Conservation (phyloP, 2,113 vertebrate genomes). For the Odobenus rosmarus region DNA sequence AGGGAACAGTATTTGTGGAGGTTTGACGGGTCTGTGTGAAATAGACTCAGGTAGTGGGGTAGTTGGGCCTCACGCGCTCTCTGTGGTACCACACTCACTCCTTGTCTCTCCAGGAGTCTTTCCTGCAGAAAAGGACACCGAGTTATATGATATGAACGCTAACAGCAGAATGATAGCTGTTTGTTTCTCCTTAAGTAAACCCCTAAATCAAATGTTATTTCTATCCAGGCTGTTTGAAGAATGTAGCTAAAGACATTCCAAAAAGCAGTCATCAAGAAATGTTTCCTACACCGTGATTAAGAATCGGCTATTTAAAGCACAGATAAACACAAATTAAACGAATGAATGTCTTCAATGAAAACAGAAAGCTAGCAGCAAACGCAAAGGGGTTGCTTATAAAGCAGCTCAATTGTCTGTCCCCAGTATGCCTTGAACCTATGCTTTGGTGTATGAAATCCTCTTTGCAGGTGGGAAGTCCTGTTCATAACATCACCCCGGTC, state of each 20-base stretch:
- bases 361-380: not conserved
- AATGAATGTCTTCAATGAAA: not conserved
- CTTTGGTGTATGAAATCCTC: not conserved
- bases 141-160: not conserved
- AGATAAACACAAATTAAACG: not conserved
- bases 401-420: not conserved
- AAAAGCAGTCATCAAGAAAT: not conserved
- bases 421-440: too few species aligned
- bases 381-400: not conserved
- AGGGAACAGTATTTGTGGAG: not conserved
- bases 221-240: not conserved
- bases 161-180: not conserved
- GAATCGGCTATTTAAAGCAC: not conserved
- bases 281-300: not conserved
- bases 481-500: too few species aligned
- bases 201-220: not conserved
- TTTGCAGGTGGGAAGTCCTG: not conserved
- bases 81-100: not conserved
- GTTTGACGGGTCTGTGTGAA: not conserved
- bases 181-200: not conserved
- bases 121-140: not conserved
- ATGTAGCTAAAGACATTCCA: not conserved
- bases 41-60: not conserved
- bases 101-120: not conserved
- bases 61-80: not conserved